Percentiles rank a stretch among this genome's conserved stretches.
Conservation (phyloP, 2,797 vertebrate genomes). For the Gambelia wislizenii region DNA sequence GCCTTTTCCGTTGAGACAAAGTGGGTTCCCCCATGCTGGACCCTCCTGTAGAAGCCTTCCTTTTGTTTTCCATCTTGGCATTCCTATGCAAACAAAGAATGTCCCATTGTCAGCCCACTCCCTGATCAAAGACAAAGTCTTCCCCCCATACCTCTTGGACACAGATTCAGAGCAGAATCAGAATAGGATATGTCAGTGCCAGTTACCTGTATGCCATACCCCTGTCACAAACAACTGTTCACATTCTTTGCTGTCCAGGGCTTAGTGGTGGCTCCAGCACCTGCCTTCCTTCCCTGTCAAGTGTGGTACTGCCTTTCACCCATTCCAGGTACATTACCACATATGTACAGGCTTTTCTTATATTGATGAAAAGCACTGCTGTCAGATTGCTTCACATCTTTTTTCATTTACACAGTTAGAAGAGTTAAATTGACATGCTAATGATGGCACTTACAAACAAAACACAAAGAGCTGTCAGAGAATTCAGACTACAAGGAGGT, state of each 20-base stretch:
- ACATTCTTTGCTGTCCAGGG: background rate
- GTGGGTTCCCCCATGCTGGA: background rate
- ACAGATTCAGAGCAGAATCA: background rate
- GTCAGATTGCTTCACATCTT: background rate
- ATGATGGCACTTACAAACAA: background rate
- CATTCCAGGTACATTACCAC: too few species aligned
- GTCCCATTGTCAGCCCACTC: background rate
- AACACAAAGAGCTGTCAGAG: too few species aligned
- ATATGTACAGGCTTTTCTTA: background rate
- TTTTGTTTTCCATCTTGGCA: slow-evolving; percentile 81
- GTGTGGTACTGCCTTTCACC: background rate
- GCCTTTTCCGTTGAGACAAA: slow-evolving; percentile 80
- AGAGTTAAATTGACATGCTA: background rate
- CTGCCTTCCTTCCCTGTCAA: background rate
- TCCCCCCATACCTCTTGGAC: background rate
- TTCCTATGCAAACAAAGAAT: background rate
- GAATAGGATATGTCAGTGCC: background rate
- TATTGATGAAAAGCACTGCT: background rate
- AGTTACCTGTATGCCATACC: background rate
- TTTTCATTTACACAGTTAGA: background rate
- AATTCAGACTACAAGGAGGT: too few species aligned
- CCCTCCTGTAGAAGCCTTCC: slow-evolving; percentile 47
- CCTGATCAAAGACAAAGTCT: background rate
- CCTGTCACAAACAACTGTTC: background rate
- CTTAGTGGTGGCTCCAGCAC: background rate